Base-by-base conservation (phyloP, 92 coral and sea anemone species). In the Chrysogorgia sp. region DNA sequence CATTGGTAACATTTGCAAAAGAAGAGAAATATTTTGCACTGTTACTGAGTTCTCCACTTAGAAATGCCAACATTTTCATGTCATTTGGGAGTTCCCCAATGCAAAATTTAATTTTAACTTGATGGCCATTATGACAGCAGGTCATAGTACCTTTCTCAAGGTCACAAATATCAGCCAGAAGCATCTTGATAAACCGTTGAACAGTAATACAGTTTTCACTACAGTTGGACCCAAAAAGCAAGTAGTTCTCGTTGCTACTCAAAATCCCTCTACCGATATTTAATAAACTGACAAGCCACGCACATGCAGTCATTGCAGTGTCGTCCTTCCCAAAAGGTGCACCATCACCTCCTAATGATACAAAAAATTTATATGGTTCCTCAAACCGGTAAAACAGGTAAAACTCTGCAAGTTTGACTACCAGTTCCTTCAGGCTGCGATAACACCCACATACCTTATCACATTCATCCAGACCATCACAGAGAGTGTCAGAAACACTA, bases 61-160 rank as follows among this genome's bases (percentile, higher is more conserved):
- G 37, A 40, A 83, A 83, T 0, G 87, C 87, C 29, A 83, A 17
- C 77, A 83, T 83, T 35, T 83, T 83, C 82, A 83, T 83, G 53
- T 84, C 83, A 59, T 84, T 77, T n/a, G 83, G 83, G 23, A 84
- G 60, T 47, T 84, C 88, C 4, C 61, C 77, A 1, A 84, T 34
- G 40, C 48, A 40, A 60, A 84, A 84, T 70, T 77, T 84, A 10
- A 84, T 71, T 52, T 67, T 66, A 40, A 75, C 65, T 10, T 50
- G 24, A 19, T 53, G 33, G n/a, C 67, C 77, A 80, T 35, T 47
- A 61, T 34, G 35, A 20, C 24, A 7, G 24, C 72, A 63, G 10
- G 76, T 58, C 29, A 67, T 65, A 49, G 53, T 56, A 19, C 50
- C 29, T 43, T 80, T 58, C 34, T 79, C 83, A 65, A 79, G 63